These are phyloP conservation scores for Malacoctenus gilli DNA, from an alignment of 2,797 vertebrate species.

Conservation along the genomic window DNA sequence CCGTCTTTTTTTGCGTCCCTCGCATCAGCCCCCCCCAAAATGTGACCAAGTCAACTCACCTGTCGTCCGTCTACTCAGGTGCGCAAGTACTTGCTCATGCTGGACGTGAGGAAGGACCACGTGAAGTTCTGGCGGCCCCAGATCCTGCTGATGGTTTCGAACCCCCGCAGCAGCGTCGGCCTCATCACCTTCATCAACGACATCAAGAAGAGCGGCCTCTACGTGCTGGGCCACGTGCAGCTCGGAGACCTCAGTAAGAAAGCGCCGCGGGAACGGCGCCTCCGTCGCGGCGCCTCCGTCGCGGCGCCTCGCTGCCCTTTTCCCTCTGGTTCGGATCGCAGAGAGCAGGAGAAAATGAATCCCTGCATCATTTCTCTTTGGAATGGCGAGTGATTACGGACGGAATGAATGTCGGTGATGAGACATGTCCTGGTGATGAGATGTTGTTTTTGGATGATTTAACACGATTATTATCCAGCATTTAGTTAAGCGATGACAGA, in stretches of 20 bases:
- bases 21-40: not conserved
- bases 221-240: conserved; percentile 85
- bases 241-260: conserved; percentile 83
- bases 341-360: no score
- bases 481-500: conserved; percentile 11
- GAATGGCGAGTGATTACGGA: conserved; percentile 39
- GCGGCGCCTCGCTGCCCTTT: no score
- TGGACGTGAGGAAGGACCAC: conserved; percentile 87
- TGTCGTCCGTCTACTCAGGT: no score
- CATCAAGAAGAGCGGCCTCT: conserved; percentile 88
- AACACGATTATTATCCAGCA: conserved; percentile 31
- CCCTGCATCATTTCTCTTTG: conserved; percentile 29
- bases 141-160: conserved; percentile 85
- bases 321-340: not conserved
- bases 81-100: conserved; percentile 86
- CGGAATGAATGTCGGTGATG: conserved; percentile 45
- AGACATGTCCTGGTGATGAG: conserved; percentile 3
- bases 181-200: conserved; percentile 87
- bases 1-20: not conserved
- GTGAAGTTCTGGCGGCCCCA: conserved; percentile 90
- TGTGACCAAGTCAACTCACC: no score
- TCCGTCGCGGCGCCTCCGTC: no score
- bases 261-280: no score
- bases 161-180: conserved; percentile 80
- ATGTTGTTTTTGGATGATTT: conserved; percentile 36